Conservation (phyloP, 2,113 vertebrate species). For the Platysteira castanea region DNA sequence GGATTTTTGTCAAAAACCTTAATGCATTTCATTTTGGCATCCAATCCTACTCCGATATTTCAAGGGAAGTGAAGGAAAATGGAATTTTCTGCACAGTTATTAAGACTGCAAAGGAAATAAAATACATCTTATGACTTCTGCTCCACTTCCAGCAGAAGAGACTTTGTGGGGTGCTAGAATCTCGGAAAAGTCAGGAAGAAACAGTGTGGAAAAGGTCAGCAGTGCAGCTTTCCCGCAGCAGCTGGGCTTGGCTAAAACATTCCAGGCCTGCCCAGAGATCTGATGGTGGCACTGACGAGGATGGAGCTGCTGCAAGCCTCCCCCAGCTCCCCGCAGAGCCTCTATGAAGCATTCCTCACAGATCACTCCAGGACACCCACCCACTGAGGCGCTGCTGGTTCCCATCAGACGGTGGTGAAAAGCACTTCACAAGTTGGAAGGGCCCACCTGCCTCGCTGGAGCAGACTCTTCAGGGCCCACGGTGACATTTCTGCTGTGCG, state of each 20-base stretch:
- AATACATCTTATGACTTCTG: background rate
- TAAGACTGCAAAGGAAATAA: background rate
- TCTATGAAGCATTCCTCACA: background rate
- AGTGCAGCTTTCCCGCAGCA: background rate
- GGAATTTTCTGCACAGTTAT: background rate
- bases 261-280: background rate
- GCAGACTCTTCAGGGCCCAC: background rate
- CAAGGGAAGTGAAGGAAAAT: background rate
- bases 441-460: background rate
- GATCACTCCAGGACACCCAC: background rate
- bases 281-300: background rate
- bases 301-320: background rate
- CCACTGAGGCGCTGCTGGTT: background rate
- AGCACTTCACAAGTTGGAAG: background rate
- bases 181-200: background rate
- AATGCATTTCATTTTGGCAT: background rate
- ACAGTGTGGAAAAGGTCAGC: background rate
- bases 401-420: background rate
- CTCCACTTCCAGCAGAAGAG: background rate
- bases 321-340: background rate
- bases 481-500: background rate
- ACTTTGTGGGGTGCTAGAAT: background rate
- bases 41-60: background rate
- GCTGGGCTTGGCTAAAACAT: background rate
- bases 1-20: conserved; percentile 10